These are phyloP conservation scores for Drosophila anomalata DNA, from an alignment of 2,888 invertebrate genomes.

Conservation along the genomic window DNA sequence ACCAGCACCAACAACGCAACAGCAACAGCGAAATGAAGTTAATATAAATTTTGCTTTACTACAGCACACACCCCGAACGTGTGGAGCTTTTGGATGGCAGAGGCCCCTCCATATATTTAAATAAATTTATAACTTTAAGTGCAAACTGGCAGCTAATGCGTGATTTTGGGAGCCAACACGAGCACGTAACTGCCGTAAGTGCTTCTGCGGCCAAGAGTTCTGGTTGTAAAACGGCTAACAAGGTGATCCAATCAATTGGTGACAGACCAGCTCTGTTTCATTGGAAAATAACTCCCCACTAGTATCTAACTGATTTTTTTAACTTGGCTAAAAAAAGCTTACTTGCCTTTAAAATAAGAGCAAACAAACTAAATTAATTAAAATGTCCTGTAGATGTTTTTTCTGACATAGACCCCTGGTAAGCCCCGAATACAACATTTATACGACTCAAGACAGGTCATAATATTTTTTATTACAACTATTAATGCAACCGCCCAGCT, in stretches of 20 bases:
- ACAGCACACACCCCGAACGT: constrained; percentile 34
- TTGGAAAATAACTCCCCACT: no score
- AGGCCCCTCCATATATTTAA: constrained; percentile 61
- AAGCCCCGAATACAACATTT: constrained; percentile 11
- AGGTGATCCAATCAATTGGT: not conserved
- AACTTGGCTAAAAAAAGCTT: not conserved
- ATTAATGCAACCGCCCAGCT: constrained; percentile 21
- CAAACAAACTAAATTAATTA: constrained; percentile 2
- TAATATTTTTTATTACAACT: constrained; percentile 13
- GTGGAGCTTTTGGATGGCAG: constrained; percentile 50
- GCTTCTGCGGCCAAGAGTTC: not conserved
- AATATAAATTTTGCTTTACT: constrained; percentile 74
- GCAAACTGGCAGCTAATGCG: constrained; percentile 76
- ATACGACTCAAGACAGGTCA: constrained; percentile 18
- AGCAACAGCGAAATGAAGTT: constrained; percentile 65
- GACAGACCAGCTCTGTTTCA: not conserved
- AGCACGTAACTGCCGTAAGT: constrained; percentile 41
- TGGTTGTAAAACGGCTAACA: not conserved
- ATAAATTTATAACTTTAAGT: constrained; percentile 78
- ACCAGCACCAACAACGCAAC: constrained; percentile 8
- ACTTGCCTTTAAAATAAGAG: not conserved
- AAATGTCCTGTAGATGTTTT: not conserved
- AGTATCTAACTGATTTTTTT: no score
- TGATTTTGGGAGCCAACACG: constrained; percentile 61
- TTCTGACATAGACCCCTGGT: constrained; percentile 2